These are phyloP conservation scores for Sylvilagus bachmani DNA, from an alignment of 2,113 vertebrate genomes.

Conservation along the genomic window DNA sequence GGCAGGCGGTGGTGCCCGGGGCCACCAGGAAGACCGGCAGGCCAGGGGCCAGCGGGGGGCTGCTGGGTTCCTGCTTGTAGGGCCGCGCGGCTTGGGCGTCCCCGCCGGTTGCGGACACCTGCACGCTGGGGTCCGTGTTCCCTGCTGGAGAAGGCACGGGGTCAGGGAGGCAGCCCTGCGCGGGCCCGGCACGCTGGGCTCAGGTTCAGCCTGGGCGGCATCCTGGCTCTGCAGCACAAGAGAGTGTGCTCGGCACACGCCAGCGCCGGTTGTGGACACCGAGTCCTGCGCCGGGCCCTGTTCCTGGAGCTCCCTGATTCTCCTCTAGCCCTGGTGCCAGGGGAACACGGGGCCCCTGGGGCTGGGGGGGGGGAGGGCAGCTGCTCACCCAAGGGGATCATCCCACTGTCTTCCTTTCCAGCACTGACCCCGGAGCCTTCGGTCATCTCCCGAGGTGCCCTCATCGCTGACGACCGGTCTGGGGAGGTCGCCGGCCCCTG, in stretches of 20 bases:
- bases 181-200: accelerated
- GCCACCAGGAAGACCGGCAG: slow-evolving; percentile 42
- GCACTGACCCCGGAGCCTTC: background rate
- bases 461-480: background rate
- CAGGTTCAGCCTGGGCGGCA: too few relatives aligned
- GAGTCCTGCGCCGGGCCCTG: background rate
- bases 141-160: slow-evolving; percentile 4
- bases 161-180: background rate
- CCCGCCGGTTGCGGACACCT: background rate
- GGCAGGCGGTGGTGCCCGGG: slow-evolving; percentile 69
- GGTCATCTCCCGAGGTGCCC: background rate
- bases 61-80: slow-evolving; percentile 78
- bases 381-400: slow-evolving; percentile 67
- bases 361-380: accelerated
- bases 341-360: background rate
- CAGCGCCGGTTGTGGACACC: too few relatives aligned
- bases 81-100: background rate
- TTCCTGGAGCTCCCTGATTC: background rate
- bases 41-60: slow-evolving; percentile 40
- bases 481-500: slow-evolving; percentile 70
- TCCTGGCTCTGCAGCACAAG: too few relatives aligned
- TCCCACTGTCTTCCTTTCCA: slow-evolving; percentile 39
- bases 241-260: background rate
- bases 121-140: background rate
- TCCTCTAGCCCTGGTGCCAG: background rate